Conservation (phyloP, 2,113 vertebrate species). For the Elaphurus davidianus region DNA sequence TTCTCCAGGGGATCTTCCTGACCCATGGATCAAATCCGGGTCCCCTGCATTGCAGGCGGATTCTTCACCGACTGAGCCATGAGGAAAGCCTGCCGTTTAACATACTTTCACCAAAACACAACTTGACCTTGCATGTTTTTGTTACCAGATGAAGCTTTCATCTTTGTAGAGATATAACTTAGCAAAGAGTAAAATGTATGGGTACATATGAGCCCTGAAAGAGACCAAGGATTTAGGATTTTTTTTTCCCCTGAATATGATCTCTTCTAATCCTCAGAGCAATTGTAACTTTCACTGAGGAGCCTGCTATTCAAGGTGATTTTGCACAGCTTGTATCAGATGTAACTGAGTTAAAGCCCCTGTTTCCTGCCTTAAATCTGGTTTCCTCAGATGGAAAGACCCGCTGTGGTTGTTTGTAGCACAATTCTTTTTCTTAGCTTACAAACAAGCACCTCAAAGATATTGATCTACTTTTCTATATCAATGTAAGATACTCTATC, state of each 20-base stretch:
- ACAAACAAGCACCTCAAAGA: not conserved
- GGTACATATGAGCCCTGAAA: not conserved
- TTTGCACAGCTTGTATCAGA: not conserved
- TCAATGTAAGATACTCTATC: not conserved
- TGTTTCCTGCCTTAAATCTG: not conserved
- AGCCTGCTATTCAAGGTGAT: not conserved
- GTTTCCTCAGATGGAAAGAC: not conserved
- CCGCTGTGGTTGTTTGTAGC: not conserved
- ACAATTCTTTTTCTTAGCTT: slow-evolving; percentile 4
- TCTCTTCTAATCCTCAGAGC: not conserved
- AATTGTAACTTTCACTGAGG: not conserved
- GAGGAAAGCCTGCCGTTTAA: not conserved
- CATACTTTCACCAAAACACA: not conserved
- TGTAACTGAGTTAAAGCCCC: not conserved
- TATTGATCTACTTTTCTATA: slow-evolving; percentile 33
- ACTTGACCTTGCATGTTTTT: not conserved
- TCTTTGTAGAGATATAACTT: not conserved
- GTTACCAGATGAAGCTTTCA: not conserved
- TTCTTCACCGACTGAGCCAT: not conserved
- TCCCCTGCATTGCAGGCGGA: not conserved
- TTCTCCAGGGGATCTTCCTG: not conserved
- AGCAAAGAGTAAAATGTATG: not conserved
- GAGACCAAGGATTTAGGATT: not conserved
- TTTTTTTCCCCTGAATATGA: not conserved
- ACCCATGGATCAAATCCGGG: not conserved